Conservation (phyloP, 1,140 invertebrate genomes). For the Musca vetustissima region DNA sequence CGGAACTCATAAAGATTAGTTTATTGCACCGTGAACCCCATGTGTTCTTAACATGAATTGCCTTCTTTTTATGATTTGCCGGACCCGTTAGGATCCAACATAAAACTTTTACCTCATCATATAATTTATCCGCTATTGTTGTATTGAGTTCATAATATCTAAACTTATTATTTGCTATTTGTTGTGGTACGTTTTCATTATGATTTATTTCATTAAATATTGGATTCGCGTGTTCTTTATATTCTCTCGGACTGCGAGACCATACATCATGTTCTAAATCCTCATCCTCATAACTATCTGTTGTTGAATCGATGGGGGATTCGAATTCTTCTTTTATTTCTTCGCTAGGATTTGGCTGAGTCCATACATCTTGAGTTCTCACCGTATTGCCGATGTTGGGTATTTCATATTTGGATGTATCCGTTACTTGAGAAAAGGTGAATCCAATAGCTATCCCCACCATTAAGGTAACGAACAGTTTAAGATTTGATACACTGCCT, state of each 20-base stretch:
- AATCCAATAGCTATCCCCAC: conserved; percentile 4
- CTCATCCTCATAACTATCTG: too few species aligned
- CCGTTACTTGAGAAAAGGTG: conserved; percentile 6
- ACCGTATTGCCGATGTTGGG: background rate
- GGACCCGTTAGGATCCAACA: conserved; percentile 97
- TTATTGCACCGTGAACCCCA: conserved; percentile 94
- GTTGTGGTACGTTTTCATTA: too few species aligned
- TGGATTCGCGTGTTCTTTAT: too few species aligned
- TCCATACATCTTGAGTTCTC: background rate
- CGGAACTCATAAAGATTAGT: conserved; percentile 85
- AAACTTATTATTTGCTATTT: background rate
- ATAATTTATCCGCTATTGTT: conserved; percentile 72
- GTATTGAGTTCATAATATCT: conserved; percentile 52
- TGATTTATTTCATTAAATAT: too few species aligned
- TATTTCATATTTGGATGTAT: background rate
- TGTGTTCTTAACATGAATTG: conserved; percentile 89
- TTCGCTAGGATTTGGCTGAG: too few species aligned
- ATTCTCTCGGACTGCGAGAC: too few species aligned
- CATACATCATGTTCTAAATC: too few species aligned
- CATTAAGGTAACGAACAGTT: background rate
- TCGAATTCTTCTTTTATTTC: too few species aligned
- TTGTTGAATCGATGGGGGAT: too few species aligned
- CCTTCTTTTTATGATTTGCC: conserved; percentile 85
- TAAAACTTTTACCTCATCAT: conserved; percentile 77
- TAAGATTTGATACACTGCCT: background rate